A percentile compares a stretch with the other conserved stretches of the same genome.
Evolutionary conservation across 2,888 invertebrate species (phyloP).

Genomic region (Neoaliturus tenellus): DNA sequence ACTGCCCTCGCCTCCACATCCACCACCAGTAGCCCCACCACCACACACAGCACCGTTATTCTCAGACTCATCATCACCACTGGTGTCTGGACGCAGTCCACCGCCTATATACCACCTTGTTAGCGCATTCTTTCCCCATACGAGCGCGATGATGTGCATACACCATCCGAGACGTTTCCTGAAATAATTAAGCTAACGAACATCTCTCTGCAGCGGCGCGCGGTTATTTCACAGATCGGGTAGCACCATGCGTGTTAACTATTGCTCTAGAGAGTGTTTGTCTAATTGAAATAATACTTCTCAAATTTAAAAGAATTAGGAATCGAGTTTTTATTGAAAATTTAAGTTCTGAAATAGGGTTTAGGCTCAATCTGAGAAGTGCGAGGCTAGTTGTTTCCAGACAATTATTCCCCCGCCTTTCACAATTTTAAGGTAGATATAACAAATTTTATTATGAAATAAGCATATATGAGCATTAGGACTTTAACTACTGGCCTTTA

Average conservation of each 20-base stretch:
- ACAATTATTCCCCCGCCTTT: no score
- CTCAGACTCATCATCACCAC: neutral
- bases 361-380: no score
- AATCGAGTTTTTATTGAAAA: no score
- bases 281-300: neutral
- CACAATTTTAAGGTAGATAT: no score
- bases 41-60: slow-evolving; percentile 20
- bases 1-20: neutral
- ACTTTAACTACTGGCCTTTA: no score
- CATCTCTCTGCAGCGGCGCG: neutral
- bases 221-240: slow-evolving; percentile 10
- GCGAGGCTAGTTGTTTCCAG: no score
- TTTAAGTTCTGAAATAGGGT: no score
- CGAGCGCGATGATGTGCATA: slow-evolving; percentile 26
- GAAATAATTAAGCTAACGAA: slow-evolving; percentile 7
- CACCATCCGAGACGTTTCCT: slow-evolving; percentile 27
- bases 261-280: neutral
- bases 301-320: no score
- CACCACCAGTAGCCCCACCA: neutral
- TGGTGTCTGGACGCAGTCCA: neutral
- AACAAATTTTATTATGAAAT: no score
- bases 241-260: slow-evolving; percentile 11
- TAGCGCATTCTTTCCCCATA: slow-evolving; percentile 4
- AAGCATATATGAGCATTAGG: no score
- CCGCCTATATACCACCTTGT: slow-evolving; percentile 14